phyloP scores from a whole-genome alignment of 2,113 vertebrate species.

The Paradoxurus hermaphroditus region DNA sequence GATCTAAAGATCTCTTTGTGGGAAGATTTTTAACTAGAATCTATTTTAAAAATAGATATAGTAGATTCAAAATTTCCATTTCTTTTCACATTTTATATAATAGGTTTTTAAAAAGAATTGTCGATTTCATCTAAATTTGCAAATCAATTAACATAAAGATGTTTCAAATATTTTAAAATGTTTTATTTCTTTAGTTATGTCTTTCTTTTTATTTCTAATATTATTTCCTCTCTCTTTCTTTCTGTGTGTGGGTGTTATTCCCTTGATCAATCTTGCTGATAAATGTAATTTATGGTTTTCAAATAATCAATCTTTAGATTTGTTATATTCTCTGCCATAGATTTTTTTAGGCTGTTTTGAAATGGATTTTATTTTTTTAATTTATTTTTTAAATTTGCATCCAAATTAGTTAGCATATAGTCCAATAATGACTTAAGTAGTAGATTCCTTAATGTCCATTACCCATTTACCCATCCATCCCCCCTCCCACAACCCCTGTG shows the following conservation, averaged over 20 bases:
- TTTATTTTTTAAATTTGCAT: too few relatives aligned
- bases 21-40: background rate
- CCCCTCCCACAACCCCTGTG: too few relatives aligned
- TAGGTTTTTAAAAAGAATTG: background rate
- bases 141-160: background rate
- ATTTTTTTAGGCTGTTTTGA: too few relatives aligned
- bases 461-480: too few relatives aligned
- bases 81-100: background rate
- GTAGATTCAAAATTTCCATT: background rate
- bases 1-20: background rate
- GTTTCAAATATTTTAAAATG: background rate
- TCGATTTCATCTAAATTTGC: background rate
- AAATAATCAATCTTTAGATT: background rate
- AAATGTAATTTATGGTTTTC: background rate
- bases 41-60: background rate
- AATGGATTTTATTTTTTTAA: too few relatives aligned
- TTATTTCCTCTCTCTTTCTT: background rate
- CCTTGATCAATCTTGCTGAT: background rate
- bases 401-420: too few relatives aligned
- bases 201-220: background rate
- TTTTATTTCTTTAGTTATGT: background rate
- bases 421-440: too few relatives aligned
- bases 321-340: background rate
- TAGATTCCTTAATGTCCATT: too few relatives aligned
- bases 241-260: background rate